Evolutionary conservation across 1,140 invertebrate genomes (phyloP).

Genomic region (Atta texana): DNA sequence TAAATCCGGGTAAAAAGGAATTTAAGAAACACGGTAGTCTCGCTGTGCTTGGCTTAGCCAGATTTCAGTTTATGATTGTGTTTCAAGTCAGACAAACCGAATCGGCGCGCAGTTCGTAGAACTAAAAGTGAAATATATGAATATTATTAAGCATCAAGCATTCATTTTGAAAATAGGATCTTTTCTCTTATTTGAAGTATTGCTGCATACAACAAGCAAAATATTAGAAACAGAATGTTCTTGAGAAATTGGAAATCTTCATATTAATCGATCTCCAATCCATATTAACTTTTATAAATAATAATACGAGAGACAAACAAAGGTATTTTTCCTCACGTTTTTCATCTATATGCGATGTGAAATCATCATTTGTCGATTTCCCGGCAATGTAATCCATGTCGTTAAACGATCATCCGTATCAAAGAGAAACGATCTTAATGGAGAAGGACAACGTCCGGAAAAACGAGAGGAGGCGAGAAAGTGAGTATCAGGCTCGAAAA

Average conservation of each 20-base stretch:
- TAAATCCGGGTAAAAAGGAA: too few species aligned
- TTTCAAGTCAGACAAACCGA: too few species aligned
- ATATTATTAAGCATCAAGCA: too few species aligned
- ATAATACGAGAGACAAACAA: neutral
- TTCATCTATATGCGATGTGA: neutral
- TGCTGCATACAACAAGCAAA: neutral
- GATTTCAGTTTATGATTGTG: too few species aligned
- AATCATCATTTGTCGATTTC: neutral
- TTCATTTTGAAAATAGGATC: too few species aligned
- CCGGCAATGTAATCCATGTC: neutral
- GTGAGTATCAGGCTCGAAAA: constrained; percentile 69
- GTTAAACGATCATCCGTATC: constrained; percentile 45
- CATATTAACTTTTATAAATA: neutral
- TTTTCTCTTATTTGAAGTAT: too few species aligned
- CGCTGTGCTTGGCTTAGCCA: too few species aligned
- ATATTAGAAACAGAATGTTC: neutral
- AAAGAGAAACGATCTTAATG: constrained; percentile 45
- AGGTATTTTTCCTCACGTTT: constrained; percentile 3
- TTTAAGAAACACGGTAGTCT: too few species aligned
- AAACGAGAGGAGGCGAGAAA: constrained; percentile 69
- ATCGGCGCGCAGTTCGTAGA: too few species aligned
- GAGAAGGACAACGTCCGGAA: constrained; percentile 60
- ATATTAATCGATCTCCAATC: neutral
- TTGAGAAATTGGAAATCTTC: neutral
- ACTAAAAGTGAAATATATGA: too few species aligned